Base-by-base conservation (phyloP, 1,140 invertebrate species). In the Zaprionus ornatus region DNA sequence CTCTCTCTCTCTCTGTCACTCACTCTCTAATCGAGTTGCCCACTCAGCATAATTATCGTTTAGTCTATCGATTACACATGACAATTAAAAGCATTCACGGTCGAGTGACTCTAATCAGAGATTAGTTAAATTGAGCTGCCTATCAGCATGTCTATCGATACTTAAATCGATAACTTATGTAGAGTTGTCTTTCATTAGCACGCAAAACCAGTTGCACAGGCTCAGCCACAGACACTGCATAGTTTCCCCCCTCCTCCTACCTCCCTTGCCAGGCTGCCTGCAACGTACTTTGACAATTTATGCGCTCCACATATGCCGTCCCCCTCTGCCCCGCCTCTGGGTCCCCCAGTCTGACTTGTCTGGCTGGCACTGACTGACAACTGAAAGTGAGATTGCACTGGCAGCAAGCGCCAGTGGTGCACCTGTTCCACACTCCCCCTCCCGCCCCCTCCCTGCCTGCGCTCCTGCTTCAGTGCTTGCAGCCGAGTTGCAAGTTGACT, bases 371-470 rank as follows among this genome's bases (percentile, higher is more conserved):
- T 71, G 60, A 45, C 69, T 57, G 68, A 64, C 57, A 52, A 71
- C 79, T 75, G 74, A 81, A 82, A 78, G 80, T 80, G 70, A 80
- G 79, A 72, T 70, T 78, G 70, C 74, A 71, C 57, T 79, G 63
- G 35, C 69, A 50, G 19, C 10, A 79, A 77, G 57, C 66, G 66
- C 45, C 66, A 56, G 61, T 79, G 70, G 67, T 64, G 37, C 70
- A 65, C 69, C 69, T 66, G 62, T 61, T 45, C 40, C n/a, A 45
- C n/a, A 45, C n/a, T 21, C 3, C 27, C 45, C 13, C 19, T 63
- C 35, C 23, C 50, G 45, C 45, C 10, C 27, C 13, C 19, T 15
- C n/a, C 48, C n/a, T 17, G 19, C 10, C 13, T 32, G 0, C 21
- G 32, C 17, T 21, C 13, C 17, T 23, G 21, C 12, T 25, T 19